Evolutionary conservation across 2,113 vertebrate genomes (phyloP).

Genomic region (Ochotona curzoniae): DNA sequence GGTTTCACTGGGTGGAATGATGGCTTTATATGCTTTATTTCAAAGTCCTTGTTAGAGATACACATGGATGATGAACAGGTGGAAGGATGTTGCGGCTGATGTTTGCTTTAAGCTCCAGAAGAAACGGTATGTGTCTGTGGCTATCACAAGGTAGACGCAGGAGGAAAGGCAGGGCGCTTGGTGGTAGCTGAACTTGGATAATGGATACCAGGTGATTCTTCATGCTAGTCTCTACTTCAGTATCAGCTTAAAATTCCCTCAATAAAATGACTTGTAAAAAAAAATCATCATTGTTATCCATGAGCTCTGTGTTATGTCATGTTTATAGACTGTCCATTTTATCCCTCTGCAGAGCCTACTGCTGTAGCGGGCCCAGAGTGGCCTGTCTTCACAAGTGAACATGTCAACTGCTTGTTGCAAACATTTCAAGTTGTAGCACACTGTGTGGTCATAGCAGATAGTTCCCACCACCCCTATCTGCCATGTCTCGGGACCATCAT

Average conservation of each 20-base stretch:
- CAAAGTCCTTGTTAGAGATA: background rate
- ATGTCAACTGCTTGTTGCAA: background rate
- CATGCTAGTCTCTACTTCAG: background rate
- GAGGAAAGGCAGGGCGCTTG: background rate
- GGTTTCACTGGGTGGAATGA: conserved; percentile 17
- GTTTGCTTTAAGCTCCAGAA: background rate
- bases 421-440: background rate
- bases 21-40: background rate
- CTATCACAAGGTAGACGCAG: background rate
- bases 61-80: background rate
- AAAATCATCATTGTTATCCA: background rate
- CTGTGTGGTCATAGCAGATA: background rate
- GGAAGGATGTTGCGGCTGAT: background rate
- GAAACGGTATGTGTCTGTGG: background rate
- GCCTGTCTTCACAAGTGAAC: background rate
- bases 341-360: background rate
- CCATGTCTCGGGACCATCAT: too few relatives aligned
- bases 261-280: background rate
- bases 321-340: background rate
- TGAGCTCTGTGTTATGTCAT: background rate
- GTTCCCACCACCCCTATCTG: background rate
- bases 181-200: background rate
- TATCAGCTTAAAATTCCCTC: background rate
- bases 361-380: background rate
- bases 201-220: background rate